Percentiles rank a stretch among this genome's conserved stretches.
Evolutionary conservation across 2,797 vertebrate genomes (phyloP).

Genomic region (Vireo griseus): DNA sequence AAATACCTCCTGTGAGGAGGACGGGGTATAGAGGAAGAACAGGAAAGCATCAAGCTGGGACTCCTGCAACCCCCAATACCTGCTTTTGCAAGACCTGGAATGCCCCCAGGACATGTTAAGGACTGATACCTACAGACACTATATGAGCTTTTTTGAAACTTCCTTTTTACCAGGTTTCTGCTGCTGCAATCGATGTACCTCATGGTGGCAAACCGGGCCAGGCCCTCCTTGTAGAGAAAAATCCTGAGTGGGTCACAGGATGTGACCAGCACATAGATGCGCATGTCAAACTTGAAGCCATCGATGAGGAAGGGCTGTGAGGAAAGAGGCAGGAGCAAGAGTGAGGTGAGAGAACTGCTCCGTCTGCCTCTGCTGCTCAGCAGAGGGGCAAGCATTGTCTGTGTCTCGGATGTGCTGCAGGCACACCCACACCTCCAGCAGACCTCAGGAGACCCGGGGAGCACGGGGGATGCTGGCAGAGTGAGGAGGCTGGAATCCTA

Average conservation of each 20-base stretch:
- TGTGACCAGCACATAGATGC: slow-evolving; percentile 77
- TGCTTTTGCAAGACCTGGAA: background rate
- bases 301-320: slow-evolving; percentile 79
- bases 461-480: background rate
- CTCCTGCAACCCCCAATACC: background rate
- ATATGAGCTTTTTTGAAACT: background rate
- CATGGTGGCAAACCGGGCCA: slow-evolving; percentile 79
- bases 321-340: background rate
- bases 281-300: slow-evolving; percentile 80
- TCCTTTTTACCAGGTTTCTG: slow-evolving; percentile 71
- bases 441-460: background rate
- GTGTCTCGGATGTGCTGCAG: rapidly evolving
- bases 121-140: background rate
- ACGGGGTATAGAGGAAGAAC: background rate
- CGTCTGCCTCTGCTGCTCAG: background rate
- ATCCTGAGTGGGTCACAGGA: slow-evolving; percentile 79
- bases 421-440: background rate
- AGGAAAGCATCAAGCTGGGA: background rate
- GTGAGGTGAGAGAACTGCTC: background rate
- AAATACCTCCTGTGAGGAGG: background rate
- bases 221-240: slow-evolving; percentile 78
- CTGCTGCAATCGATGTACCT: slow-evolving; percentile 72
- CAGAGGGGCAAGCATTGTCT: background rate
- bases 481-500: background rate
- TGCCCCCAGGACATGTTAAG: background rate